A percentile compares a stretch with the other conserved stretches of the same genome.
phyloP scores from a whole-genome alignment of 2,888 invertebrate genomes.

The Hirtodrosophila cameraria region DNA sequence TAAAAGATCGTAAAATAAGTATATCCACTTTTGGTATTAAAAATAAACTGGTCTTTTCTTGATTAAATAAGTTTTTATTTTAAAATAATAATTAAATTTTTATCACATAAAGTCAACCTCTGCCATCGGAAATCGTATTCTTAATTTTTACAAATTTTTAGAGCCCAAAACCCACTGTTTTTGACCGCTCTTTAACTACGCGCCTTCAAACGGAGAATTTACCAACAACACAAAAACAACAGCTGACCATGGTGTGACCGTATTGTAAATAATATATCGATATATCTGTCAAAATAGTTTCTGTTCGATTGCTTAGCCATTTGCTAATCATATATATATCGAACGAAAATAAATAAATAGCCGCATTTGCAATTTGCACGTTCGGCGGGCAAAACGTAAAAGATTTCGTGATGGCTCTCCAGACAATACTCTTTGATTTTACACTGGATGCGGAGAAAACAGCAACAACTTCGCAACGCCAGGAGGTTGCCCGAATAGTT shows the following conservation, averaged over 20 bases:
- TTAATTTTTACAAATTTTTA: no score
- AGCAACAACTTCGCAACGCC: slow-evolving; percentile 88
- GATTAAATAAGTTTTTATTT: no score
- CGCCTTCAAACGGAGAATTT: no score
- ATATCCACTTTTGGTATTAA: no score
- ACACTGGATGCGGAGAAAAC: slow-evolving; percentile 89
- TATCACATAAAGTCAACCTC: no score
- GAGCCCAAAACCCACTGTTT: no score
- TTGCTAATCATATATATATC: slow-evolving; percentile 23
- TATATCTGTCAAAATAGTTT: neutral
- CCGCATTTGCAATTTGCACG: slow-evolving; percentile 50
- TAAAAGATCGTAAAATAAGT: no score
- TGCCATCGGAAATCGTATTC: no score
- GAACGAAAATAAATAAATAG: slow-evolving; percentile 3
- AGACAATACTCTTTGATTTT: slow-evolving; percentile 92
- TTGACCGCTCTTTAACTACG: no score
- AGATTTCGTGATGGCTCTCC: slow-evolving; percentile 88
- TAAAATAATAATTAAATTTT: no score
- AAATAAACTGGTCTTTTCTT: no score
- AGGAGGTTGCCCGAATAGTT: slow-evolving; percentile 88
- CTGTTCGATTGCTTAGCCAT: slow-evolving; percentile 16
- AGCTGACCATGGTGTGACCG: slow-evolving; percentile 14
- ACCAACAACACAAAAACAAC: no score
- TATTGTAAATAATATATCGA: slow-evolving; percentile 7
- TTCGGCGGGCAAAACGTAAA: slow-evolving; percentile 44